A percentile compares a stretch with the other conserved stretches of the same genome.
phyloP scores from a whole-genome alignment of 2,888 invertebrate genomes.

The Luperina nickerlii region DNA sequence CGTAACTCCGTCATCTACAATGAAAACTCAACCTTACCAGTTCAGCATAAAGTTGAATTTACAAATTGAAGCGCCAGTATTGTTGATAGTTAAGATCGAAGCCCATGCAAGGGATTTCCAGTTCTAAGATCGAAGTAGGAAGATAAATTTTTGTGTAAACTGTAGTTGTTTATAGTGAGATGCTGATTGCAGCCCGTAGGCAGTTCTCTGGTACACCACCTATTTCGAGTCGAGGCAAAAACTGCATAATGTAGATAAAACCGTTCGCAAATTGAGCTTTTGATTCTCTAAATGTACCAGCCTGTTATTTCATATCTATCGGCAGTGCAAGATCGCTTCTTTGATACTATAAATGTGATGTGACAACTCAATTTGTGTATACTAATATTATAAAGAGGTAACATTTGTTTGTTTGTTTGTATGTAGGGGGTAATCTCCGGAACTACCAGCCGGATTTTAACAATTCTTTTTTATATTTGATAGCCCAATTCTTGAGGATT shows the following conservation, averaged over 20 bases:
- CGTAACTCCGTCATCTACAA: slow-evolving; percentile 39
- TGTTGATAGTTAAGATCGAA: slow-evolving; percentile 18
- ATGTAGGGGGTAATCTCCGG: background rate
- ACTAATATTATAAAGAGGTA: background rate
- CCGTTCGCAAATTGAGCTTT: slow-evolving; percentile 70
- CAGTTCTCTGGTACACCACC: slow-evolving; percentile 71
- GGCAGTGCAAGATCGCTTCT: slow-evolving; percentile 1
- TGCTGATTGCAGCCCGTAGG: slow-evolving; percentile 76
- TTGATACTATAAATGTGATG: slow-evolving; percentile 5
- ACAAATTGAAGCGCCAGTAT: background rate
- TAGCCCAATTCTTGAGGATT: background rate
- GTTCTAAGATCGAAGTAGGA: slow-evolving; percentile 59
- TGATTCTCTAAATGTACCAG: slow-evolving; percentile 64
- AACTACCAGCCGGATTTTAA: background rate
- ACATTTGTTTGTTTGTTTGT: background rate
- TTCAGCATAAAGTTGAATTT: slow-evolving; percentile 26
- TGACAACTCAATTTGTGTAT: slow-evolving; percentile 49
- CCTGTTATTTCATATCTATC: background rate
- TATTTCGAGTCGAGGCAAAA: slow-evolving; percentile 73
- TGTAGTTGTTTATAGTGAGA: slow-evolving; percentile 50
- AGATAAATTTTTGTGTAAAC: slow-evolving; percentile 64
- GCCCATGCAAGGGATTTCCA: slow-evolving; percentile 57
- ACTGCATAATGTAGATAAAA: slow-evolving; percentile 62
- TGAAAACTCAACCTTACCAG: slow-evolving; percentile 60
- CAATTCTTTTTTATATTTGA: background rate